Base-by-base conservation (phyloP, 2,888 invertebrate species). In the Tethea ocularis region DNA sequence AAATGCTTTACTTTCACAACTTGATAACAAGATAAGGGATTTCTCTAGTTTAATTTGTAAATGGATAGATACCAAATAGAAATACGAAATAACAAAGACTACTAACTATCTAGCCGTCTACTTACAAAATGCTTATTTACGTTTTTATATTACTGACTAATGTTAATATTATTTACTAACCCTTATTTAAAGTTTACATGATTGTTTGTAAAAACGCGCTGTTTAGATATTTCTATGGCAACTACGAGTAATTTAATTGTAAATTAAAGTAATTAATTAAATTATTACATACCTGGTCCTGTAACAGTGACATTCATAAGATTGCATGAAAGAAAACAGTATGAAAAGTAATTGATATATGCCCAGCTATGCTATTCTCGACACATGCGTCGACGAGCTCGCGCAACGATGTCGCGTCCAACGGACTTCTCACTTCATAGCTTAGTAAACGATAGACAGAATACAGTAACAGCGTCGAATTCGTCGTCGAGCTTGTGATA, bases 261-360 rank as follows among this genome's bases (percentile, higher is more conserved):
- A 73, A 58, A 56, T 57, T 53, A 54, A 33, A n/a, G n/a, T 58
- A 38, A 58, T 52, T 56, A 58, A 10, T 33, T 33, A 33, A 33
- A 60, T 60, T 56, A n/a, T 58, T 41, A 90, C 91, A 84, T 90
- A 91, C 91, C 91, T 91, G 91, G 75, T 91, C 91, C 91, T 91
- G 75, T 68, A 61, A 51, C 57, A 51, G 57, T 52, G 60, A 58
- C 63, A 58, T 33, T 33, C 33, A 33, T 61, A 65, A 72, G 75
- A 63, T 64, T 63, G 84, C 89, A 83, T 90, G 90, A 76, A 91
- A 91, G 82, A 89, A 87, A 83, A 75, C 60, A 59, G 68, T 61
- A 62, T 58, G 20, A 13, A 33, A 13, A 33, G 13, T 33, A 13
- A 33, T 33, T 33, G 33, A 33, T 33, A 33, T 13, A 33, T 2